Base-by-base conservation (phyloP, 2,888 invertebrate genomes). In the Anthrax anthrax region DNA sequence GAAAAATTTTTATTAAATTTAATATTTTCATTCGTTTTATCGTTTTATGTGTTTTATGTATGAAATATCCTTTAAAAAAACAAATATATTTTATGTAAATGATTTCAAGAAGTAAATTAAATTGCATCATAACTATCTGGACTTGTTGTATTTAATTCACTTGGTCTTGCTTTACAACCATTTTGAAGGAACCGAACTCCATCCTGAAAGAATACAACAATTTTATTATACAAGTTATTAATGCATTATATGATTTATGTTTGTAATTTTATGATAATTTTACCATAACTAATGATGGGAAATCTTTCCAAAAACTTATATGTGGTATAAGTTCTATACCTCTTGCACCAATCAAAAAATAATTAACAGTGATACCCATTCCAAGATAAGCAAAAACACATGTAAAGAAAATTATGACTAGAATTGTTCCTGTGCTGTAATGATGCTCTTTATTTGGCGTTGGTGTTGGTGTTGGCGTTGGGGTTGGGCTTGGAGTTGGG, bases 271-370 rank as follows among this genome's bases (percentile, higher is more conserved):
- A 14, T n/a, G 45, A 13, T 19, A 14, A 47, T 37, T 16, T 71
- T 70, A 83, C 84, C 68, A 70, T 76, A 32, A 84, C 76, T 55
- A 84, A 72, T 52, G 72, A 71, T 4, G 84, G 84, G 50, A 85
- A 63, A 48, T 78, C 78, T 10, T 67, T 66, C 85, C 85, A 85
- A 63, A 85, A 84, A 46, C 73, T 75, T 48, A 80, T 68, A 63
- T 86, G 81, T 0, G 86, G 85, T 55, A 85, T 72, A 56, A 83
- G 72, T 68, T 85, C 84, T 49, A 74, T 64, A 2, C 85, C 84
- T 38, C 78, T 74, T 1, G 83, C 84, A 27, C 84, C 84, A 63
- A 81, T 74, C 37, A 81, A 64, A 59, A 78, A 76, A 59, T 77
- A 79, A 60, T 80, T 73, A 2, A 77, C 72, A 39, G 78, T 61